A percentile compares a stretch with the other conserved stretches of the same genome.
Conservation (phyloP, 2,888 invertebrate species). For the Scelioninae gen. 2 region DNA sequence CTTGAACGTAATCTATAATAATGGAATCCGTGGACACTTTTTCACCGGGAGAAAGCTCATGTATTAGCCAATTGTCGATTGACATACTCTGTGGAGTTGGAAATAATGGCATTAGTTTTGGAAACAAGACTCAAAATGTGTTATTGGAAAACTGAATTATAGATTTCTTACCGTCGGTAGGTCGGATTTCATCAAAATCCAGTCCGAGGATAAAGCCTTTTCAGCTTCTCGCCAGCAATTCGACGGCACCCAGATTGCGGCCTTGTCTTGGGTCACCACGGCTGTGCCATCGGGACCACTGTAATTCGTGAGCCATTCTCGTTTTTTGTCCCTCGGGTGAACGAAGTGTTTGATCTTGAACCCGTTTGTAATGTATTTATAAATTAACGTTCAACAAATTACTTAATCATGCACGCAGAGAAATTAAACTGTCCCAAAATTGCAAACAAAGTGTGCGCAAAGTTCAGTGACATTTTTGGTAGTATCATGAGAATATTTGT, state of each 20-base stretch:
- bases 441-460: too few relatives aligned
- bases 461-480: too few relatives aligned
- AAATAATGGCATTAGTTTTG: not conserved
- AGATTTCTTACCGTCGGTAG: constrained; percentile 43
- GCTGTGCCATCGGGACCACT: constrained; percentile 51
- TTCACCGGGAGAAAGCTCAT: constrained; percentile 53
- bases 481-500: too few relatives aligned
- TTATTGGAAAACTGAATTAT: constrained; percentile 4
- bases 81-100: constrained; percentile 36
- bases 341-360: constrained; percentile 55
- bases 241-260: constrained; percentile 54
- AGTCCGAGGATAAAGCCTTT: constrained; percentile 50
- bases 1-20: constrained; percentile 49
- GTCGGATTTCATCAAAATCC: constrained; percentile 59
- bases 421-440: too few relatives aligned
- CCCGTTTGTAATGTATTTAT: not conserved
- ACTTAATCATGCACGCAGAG: too few relatives aligned
- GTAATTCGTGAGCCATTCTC: constrained; percentile 58
- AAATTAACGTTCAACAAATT: too few relatives aligned
- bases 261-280: constrained; percentile 59
- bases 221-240: constrained; percentile 55
- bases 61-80: constrained; percentile 52
- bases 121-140: not conserved
- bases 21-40: constrained; percentile 50
- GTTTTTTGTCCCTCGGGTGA: constrained; percentile 56